phyloP scores from a whole-genome alignment of 23 tunicate genomes.

The Phallusia fumigata region DNA sequence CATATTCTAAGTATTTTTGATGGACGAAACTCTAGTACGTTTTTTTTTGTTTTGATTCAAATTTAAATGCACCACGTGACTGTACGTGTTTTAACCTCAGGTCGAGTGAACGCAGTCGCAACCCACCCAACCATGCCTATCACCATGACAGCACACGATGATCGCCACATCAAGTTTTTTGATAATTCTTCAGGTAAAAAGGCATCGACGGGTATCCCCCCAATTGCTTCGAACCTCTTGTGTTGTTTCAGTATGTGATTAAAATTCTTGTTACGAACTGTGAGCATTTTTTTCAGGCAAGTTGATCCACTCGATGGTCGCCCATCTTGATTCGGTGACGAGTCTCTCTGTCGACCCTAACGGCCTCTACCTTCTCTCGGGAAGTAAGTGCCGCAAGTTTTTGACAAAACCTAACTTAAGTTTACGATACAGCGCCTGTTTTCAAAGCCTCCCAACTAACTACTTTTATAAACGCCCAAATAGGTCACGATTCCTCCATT shows the following conservation, averaged over 20 bases:
- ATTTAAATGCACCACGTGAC: neutral
- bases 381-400: conserved; percentile 95
- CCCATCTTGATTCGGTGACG: conserved; percentile 93
- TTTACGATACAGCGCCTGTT: too few relatives aligned
- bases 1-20: too few relatives aligned
- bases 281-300: conserved; percentile 55
- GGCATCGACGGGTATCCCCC: neutral
- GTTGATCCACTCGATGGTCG: conserved; percentile 76
- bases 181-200: conserved; percentile 73
- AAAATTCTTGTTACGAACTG: too few relatives aligned
- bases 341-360: conserved; percentile 89
- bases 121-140: conserved; percentile 92
- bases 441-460: too few relatives aligned
- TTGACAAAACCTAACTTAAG: too few relatives aligned
- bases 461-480: too few relatives aligned
- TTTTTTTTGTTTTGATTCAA: too few relatives aligned
- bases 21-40: too few relatives aligned
- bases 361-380: conserved; percentile 92
- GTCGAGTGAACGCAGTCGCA: conserved; percentile 75
- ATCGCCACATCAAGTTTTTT: conserved; percentile 82
- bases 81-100: conserved; percentile 16
- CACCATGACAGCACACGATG: conserved; percentile 94
- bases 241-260: too few relatives aligned
- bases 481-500: conserved; percentile 84
- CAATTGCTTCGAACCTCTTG: too few relatives aligned